Base-by-base conservation (phyloP, 2,797 vertebrate genomes). In the Lates japonicus region DNA sequence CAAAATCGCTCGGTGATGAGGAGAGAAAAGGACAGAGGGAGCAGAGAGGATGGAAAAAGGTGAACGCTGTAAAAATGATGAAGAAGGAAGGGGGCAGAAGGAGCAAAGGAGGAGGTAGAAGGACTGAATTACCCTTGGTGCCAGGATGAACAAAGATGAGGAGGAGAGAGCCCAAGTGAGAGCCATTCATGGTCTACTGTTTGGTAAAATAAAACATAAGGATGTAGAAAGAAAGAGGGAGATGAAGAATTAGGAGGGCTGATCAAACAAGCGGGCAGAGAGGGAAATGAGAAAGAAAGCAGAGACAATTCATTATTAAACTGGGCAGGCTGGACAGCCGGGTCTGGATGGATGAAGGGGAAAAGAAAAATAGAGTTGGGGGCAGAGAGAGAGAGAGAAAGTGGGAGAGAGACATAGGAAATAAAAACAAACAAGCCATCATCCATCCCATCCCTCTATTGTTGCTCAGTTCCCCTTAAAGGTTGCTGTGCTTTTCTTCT, bases 391-490 rank as follows among this genome's bases (percentile, higher is more conserved):
- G 33, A 62, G 58, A 41, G 33, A 44, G 46, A 59, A 48, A 76
- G 64, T 16, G 52, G n/a, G 72, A 62, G 52, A 49, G 83, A 81
- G 91, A 87, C 70, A 78, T 71, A 80, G 75, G 69, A 78, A 88
- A 87, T 76, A 73, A 92, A 93, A 94, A 93, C 92, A 93, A 95
- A 94, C 92, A 92, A 85, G 90, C 81, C 85, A 80, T 92, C 93
- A 82, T 93, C 91, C 81, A 78, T 91, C 78, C 82, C 71, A 42
- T 82, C 81, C 86, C 54, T 87, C 82, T 62, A 87, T 92, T 93
- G 88, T 93, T 92, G 87, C 88, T 87, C 42, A 67, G 80, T 63
- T 88, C 87, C 66, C 70, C 86, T 90, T 86, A 94, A 93, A 95
- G 94, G 94, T 94, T 90, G 80, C 67, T 3, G 76, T 89, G 81